These are phyloP conservation scores for Tigriopus californicus DNA, from an alignment of 2,888 invertebrate species.

Conservation along the genomic window DNA sequence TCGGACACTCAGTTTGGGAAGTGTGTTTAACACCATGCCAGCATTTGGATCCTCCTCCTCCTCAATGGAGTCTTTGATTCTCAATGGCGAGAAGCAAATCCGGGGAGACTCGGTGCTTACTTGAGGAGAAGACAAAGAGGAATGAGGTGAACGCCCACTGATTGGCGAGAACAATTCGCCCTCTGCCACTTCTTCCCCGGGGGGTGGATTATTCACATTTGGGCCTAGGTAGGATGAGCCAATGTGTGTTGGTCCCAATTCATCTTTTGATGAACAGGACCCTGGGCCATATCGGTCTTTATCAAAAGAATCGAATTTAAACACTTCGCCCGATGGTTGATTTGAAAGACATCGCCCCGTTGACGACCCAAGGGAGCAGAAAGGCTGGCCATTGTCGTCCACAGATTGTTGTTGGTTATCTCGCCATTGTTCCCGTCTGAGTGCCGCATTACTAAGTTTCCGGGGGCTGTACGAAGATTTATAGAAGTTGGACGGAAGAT, in stretches of 20 bases:
- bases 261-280: not conserved
- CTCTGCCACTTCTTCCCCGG: conserved; percentile 28
- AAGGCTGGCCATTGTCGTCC: not conserved
- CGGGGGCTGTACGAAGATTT: not conserved
- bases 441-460: not conserved
- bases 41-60: conserved; percentile 25
- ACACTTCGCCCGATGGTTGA: conserved; percentile 29
- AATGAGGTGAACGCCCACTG: conserved; percentile 27
- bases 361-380: not conserved
- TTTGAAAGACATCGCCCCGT: not conserved
- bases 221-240: not conserved
- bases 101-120: conserved; percentile 31
- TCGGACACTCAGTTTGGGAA: conserved; percentile 6
- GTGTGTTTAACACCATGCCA: not conserved
- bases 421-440: conserved; percentile 6
- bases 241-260: not conserved
- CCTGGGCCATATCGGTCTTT: conserved; percentile 24
- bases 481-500: not conserved
- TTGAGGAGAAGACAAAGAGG: conserved; percentile 36
- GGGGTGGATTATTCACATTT: not conserved
- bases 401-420: conserved; percentile 7
- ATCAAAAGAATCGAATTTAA: conserved; percentile 33
- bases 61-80: conserved; percentile 32
- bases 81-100: conserved; percentile 33
- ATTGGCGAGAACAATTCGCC: conserved; percentile 40